Evolutionary conservation across 2,113 vertebrate species (phyloP), one percentile per base, ranked within the genome.

Genomic region (Rhagologus leucostigma): DNA sequence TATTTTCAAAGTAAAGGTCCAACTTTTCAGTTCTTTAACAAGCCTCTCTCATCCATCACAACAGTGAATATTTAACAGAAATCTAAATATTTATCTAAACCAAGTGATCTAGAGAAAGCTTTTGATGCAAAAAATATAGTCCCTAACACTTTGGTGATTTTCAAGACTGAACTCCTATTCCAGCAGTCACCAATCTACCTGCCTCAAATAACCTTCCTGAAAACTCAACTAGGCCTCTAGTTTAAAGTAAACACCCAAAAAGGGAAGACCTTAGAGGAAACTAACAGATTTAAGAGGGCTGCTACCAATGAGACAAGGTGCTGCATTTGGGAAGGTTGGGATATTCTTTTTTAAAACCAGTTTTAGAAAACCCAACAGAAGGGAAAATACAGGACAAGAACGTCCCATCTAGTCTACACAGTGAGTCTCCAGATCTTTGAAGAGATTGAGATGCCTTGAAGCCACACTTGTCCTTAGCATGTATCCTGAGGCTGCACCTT

Each of bases 401-500:
- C 74, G 44, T 33, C 69, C 24, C 23, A 55, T 71, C 55, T 77
- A 47, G 69, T 46, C 90, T 68, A 86, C 39, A 77, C 68, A 95
- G 39, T 8, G 6, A 79, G 52, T 82, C 35, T 86, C 82, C 27
- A 55, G 62, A 96, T 75, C 71, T 96, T 44, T 76, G 29, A 60
- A 84, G 63, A 78, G 94, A 92, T 27, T 65, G 71, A 96, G 87
- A 75, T 93, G 95, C 60, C 65, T 78, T 94, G 83, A 92, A 95
- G 75, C 82, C 94, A 81, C 94, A 62, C 64, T 94, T 93, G 62
- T 94, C 42, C 29, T 46, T 77, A 90, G 73, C 80, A 96, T 27
- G 82, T 84, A 91, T 82, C 93, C 75, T 95, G 93, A 95, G 92
- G 63, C 91, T 96, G 89, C 86, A 97, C 94, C 94, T 96, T 82